Conservation (phyloP, 2,113 vertebrate genomes). For the Vicugna pacos region DNA sequence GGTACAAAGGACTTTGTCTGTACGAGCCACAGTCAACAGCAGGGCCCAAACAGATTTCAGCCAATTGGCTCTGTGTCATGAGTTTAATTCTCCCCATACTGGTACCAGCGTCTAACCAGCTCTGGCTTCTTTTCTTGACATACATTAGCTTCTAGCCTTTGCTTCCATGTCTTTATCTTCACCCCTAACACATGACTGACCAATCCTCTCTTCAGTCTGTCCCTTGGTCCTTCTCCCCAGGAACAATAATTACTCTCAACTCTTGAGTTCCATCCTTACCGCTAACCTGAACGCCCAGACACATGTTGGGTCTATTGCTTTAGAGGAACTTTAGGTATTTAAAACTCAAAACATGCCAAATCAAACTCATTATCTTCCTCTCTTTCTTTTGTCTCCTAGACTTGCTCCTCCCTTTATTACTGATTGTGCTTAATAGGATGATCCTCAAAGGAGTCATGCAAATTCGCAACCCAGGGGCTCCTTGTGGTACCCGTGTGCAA, state of each 20-base stretch:
- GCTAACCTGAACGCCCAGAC: neutral
- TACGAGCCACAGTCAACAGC: neutral
- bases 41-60: neutral
- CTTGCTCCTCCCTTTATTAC: neutral
- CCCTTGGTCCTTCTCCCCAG: neutral
- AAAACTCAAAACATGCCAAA: slow-evolving; percentile 21
- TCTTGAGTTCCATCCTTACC: neutral
- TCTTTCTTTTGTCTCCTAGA: neutral
- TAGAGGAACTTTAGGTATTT: neutral
- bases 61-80: neutral
- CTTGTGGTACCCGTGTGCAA: neutral
- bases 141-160: neutral
- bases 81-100: neutral
- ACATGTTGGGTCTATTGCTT: neutral
- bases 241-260: neutral
- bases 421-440: neutral
- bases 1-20: neutral
- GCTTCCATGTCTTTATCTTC: neutral
- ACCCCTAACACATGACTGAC: neutral
- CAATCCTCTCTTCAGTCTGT: neutral
- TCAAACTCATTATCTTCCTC: slow-evolving; percentile 32
- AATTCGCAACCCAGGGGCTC: slow-evolving; percentile 16
- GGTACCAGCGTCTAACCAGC: neutral
- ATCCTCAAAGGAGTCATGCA: neutral
- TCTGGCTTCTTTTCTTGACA: neutral